Evolutionary conservation across 2,113 vertebrate genomes (phyloP).

Genomic region (Erpornis zantholeuca): DNA sequence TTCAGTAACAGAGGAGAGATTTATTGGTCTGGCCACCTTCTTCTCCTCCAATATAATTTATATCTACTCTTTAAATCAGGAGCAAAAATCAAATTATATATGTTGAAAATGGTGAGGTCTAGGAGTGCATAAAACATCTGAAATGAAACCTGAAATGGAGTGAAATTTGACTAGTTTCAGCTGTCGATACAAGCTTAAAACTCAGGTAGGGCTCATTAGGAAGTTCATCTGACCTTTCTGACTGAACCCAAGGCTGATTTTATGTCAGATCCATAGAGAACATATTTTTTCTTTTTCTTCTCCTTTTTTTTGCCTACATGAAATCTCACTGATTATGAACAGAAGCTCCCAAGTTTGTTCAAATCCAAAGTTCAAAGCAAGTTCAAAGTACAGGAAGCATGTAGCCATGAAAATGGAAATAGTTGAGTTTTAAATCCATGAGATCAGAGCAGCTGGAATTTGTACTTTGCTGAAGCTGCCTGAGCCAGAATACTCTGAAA

Average conservation of each 20-base stretch:
- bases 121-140: neutral
- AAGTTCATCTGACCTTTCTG: slow-evolving; percentile 39
- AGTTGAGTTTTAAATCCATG: slow-evolving; percentile 23
- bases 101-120: neutral
- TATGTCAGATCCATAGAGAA: slow-evolving; percentile 5
- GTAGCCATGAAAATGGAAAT: slow-evolving; percentile 35
- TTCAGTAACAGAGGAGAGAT: neutral
- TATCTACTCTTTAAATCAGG: neutral
- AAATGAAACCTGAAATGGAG: slow-evolving; percentile 6
- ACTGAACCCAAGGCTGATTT: slow-evolving; percentile 24
- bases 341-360: slow-evolving; percentile 39
- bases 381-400: slow-evolving; percentile 47
- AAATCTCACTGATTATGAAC: slow-evolving; percentile 35
- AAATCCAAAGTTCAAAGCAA: slow-evolving; percentile 38
- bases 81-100: neutral
- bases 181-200: neutral
- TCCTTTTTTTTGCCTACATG: neutral
- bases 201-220: slow-evolving; percentile 46
- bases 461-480: slow-evolving; percentile 12
- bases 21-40: neutral
- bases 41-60: neutral
- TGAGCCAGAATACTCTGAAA: slow-evolving; percentile 10
- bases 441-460: slow-evolving; percentile 41
- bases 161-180: slow-evolving; percentile 20
- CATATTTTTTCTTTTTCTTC: neutral